Evolutionary conservation across 2,113 vertebrate species (phyloP).

Genomic region (Hippocampus guttulatus): DNA sequence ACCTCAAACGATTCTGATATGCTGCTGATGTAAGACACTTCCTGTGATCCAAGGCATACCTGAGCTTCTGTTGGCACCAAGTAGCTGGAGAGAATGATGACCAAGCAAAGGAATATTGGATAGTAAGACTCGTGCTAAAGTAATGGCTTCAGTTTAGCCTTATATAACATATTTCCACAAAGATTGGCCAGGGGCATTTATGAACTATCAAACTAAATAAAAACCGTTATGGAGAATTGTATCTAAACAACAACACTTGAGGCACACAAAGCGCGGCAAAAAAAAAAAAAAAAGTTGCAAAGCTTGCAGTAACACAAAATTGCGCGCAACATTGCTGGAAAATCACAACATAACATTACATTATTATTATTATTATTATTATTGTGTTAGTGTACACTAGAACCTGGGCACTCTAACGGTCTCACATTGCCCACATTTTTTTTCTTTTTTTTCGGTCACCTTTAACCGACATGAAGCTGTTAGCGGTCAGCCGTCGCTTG

Average conservation of each 20-base stretch:
- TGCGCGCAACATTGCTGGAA: not conserved
- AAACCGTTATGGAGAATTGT: no score
- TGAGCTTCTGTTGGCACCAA: slow-evolving; percentile 1
- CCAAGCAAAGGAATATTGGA: not conserved
- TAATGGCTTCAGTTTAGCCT: not conserved
- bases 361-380: no score
- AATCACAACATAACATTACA: not conserved
- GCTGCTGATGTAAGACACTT: slow-evolving; percentile 31
- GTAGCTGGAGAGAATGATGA: not conserved
- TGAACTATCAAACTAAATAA: no score
- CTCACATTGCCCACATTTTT: no score
- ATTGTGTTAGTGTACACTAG: no score
- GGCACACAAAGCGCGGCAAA: no score
- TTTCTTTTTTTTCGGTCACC: no score
- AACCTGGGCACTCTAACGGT: no score
- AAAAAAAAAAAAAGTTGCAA: no score
- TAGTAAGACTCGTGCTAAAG: not conserved
- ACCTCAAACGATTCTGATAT: slow-evolving; percentile 19
- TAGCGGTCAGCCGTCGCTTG: no score
- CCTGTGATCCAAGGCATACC: slow-evolving; percentile 31
- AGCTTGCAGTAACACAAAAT: not conserved
- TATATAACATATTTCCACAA: not conserved
- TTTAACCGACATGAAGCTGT: no score
- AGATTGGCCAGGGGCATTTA: no score
- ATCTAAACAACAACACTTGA: not conserved